Conservation (phyloP, 2,797 vertebrate species). For the Siniperca scherzeri region DNA sequence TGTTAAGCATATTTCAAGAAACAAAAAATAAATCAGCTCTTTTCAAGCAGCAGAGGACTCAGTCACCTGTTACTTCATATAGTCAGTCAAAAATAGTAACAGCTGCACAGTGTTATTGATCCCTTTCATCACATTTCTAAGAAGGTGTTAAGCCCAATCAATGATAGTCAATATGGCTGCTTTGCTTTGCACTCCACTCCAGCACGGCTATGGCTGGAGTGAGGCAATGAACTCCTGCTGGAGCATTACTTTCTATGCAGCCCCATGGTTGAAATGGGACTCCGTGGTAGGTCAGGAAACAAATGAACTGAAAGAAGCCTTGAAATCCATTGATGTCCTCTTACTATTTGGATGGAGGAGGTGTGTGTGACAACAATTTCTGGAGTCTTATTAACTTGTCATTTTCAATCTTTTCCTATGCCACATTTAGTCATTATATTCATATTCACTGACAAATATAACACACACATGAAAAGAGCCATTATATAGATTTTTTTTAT, state of each 20-base stretch:
- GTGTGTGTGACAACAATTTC: slow-evolving; percentile 1
- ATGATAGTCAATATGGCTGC: slow-evolving; percentile 78
- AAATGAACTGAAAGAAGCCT: slow-evolving; percentile 33
- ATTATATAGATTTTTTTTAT: not conserved
- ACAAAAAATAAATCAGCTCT: slow-evolving; percentile 19
- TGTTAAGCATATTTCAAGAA: not conserved
- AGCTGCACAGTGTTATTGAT: slow-evolving; percentile 59
- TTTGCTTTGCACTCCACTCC: slow-evolving; percentile 61
- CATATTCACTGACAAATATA: slow-evolving; percentile 29
- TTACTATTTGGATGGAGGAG: slow-evolving; percentile 1
- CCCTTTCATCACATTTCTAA: slow-evolving; percentile 60
- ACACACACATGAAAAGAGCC: slow-evolving; percentile 6
- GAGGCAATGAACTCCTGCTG: slow-evolving; percentile 55
- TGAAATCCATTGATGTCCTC: slow-evolving; percentile 30
- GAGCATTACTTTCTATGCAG: slow-evolving; percentile 45
- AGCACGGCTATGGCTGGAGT: slow-evolving; percentile 38
- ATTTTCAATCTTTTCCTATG: slow-evolving; percentile 39
- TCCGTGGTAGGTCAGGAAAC: slow-evolving; percentile 25
- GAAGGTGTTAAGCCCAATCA: slow-evolving; percentile 63
- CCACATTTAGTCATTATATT: slow-evolving; percentile 27
- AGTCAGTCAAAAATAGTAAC: slow-evolving; percentile 54
- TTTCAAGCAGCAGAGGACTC: not conserved
- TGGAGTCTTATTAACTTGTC: slow-evolving; percentile 31
- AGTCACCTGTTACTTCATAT: slow-evolving; percentile 46
- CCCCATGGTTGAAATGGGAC: slow-evolving; percentile 32